These are phyloP conservation scores for Drosophila nigrodunni DNA, from an alignment of 1,140 invertebrate genomes.

Conservation along the genomic window DNA sequence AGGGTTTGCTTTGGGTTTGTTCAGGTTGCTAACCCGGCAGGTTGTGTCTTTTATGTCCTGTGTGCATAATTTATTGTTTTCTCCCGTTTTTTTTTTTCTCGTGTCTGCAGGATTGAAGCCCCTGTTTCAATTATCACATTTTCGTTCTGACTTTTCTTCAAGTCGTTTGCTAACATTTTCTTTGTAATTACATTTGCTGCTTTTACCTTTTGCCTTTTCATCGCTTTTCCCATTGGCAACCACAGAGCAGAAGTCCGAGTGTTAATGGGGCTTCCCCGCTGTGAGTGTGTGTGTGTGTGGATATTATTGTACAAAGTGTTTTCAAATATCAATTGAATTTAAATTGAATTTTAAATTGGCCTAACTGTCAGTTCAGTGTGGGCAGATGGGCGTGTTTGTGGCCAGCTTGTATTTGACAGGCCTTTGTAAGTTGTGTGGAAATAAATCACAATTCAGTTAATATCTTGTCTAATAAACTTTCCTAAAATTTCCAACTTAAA, in stretches of 20 bases:
- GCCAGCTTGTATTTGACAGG: slow-evolving; percentile 63
- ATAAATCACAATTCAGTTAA: neutral
- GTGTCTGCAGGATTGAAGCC: slow-evolving; percentile 60
- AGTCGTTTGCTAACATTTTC: slow-evolving; percentile 18
- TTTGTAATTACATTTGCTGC: slow-evolving; percentile 68
- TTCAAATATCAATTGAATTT: slow-evolving; percentile 72
- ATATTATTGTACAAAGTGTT: slow-evolving; percentile 3
- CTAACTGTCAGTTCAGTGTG: slow-evolving; percentile 33
- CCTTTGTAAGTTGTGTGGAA: neutral
- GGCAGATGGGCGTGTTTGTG: slow-evolving; percentile 32
- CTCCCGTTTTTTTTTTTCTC: slow-evolving; percentile 14
- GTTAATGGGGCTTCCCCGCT: slow-evolving; percentile 72
- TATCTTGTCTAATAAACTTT: slow-evolving; percentile 15
- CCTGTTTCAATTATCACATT: slow-evolving; percentile 69
- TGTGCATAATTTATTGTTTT: slow-evolving; percentile 78
- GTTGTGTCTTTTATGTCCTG: slow-evolving; percentile 69
- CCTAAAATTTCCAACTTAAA: too few species aligned
- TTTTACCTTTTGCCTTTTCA: slow-evolving; percentile 39
- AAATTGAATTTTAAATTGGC: slow-evolving; percentile 82
- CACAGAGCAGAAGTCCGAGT: slow-evolving; percentile 56
- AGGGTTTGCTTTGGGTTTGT: slow-evolving; percentile 33
- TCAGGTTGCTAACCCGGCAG: slow-evolving; percentile 44
- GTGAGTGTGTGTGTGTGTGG: slow-evolving; percentile 34
- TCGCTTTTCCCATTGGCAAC: slow-evolving; percentile 50
- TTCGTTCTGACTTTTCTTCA: slow-evolving; percentile 21